Conservation (phyloP, 1,140 invertebrate species). For the Tribolium castaneum region DNA sequence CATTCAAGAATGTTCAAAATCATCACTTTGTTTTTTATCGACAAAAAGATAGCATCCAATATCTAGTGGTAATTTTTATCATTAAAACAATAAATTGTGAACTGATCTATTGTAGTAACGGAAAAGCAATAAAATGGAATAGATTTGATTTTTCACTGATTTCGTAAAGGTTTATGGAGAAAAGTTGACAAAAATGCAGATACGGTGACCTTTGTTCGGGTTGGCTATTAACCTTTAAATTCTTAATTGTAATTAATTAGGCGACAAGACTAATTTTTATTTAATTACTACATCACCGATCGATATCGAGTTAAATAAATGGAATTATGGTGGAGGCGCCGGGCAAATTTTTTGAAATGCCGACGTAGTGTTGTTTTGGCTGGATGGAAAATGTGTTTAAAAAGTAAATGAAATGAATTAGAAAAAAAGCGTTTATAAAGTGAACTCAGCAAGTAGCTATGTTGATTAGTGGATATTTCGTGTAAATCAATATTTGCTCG, state of each 20-base stretch:
- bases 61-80: not conserved
- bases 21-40: too few relatives aligned
- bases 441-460: constrained; percentile 37
- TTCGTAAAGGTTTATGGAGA: constrained; percentile 24
- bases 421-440: constrained; percentile 15
- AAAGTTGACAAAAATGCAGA: constrained; percentile 44
- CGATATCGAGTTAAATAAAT: not conserved
- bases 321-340: constrained; percentile 9
- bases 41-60: too few relatives aligned
- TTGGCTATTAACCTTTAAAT: constrained; percentile 42
- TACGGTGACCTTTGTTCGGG: constrained; percentile 36
- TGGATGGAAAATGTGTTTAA: not conserved
- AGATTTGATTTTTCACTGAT: not conserved
- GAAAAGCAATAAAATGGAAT: not conserved
- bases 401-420: constrained; percentile 17
- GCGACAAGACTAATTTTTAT: constrained; percentile 17
- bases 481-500: constrained; percentile 43
- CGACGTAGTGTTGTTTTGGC: not conserved
- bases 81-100: not conserved
- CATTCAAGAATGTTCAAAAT: too few relatives aligned
- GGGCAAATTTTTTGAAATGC: not conserved
- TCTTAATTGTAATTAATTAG: constrained; percentile 36
- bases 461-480: constrained; percentile 38
- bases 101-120: not conserved
- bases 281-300: constrained; percentile 1